Conservation (phyloP, 2,888 invertebrate genomes). For the Pheosia tremula region DNA sequence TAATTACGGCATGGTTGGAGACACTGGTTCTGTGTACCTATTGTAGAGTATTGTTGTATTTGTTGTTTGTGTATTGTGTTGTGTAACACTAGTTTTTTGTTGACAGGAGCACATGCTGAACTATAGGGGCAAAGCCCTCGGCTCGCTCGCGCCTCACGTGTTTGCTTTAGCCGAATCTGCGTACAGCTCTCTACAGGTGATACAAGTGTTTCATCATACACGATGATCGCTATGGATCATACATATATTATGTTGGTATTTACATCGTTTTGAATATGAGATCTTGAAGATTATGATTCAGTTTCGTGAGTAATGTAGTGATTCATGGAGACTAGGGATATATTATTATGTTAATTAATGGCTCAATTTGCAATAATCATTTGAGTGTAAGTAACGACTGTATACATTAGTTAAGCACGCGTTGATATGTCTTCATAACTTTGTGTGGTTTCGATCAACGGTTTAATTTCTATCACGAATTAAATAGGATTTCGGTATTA, state of each 20-base stretch:
- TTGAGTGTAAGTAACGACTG: no score
- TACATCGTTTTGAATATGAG: slow-evolving; percentile 6
- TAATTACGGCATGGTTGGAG: no score
- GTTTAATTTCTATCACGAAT: no score
- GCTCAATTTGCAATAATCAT: no score
- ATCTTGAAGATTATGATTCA: slow-evolving; percentile 27
- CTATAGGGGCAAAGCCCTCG: slow-evolving; percentile 93
- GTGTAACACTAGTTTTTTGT: slow-evolving; percentile 8
- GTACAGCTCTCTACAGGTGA: slow-evolving; percentile 89
- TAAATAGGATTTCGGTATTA: no score
- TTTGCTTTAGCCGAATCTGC: slow-evolving; percentile 96
- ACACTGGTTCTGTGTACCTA: no score
- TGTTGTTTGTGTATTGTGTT: no score
- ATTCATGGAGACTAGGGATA: background rate
- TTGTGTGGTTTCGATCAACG: no score
- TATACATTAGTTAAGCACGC: no score
- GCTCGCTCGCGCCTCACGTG: slow-evolving; percentile 93
- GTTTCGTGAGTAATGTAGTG: slow-evolving; percentile 24
- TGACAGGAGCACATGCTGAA: slow-evolving; percentile 91
- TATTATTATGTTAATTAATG: background rate
- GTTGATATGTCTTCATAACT: no score
- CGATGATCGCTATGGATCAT: background rate
- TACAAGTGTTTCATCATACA: background rate
- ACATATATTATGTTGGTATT: background rate
- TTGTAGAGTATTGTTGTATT: no score